A percentile compares a stretch with the other conserved stretches of the same genome.
phyloP scores from a whole-genome alignment of 2,888 invertebrate species.

The Lottia gigantea region DNA sequence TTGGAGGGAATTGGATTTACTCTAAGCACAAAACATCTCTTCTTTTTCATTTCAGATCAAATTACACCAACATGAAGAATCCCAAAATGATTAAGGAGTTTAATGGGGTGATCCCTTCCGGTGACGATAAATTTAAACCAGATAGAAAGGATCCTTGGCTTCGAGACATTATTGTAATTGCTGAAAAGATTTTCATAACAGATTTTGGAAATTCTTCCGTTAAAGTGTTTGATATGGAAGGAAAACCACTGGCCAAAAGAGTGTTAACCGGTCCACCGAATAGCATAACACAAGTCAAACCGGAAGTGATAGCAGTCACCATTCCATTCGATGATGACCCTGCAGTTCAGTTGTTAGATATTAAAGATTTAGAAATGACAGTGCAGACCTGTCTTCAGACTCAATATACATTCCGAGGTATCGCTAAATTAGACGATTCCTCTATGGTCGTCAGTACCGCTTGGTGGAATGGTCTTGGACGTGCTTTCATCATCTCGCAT shows the following conservation, averaged over 20 bases:
- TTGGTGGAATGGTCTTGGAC: not conserved
- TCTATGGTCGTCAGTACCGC: conserved; percentile 3
- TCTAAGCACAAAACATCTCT: no score
- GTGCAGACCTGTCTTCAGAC: not conserved
- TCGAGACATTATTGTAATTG: not conserved
- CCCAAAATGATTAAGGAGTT: not conserved
- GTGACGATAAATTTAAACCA: not conserved
- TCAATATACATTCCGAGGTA: not conserved
- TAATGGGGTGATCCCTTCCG: not conserved
- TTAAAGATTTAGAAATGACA: not conserved
- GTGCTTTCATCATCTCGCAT: not conserved
- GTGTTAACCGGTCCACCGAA: not conserved
- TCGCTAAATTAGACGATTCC: conserved; percentile 1
- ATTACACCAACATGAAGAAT: not conserved
- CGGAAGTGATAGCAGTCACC: not conserved
- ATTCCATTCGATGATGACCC: conserved; percentile 4
- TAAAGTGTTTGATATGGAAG: not conserved
- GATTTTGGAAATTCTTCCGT: not conserved
- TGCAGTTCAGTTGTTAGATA: not conserved
- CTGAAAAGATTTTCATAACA: not conserved
- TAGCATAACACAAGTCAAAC: not conserved
- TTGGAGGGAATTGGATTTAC: no score
- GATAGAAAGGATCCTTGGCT: not conserved
- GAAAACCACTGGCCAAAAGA: not conserved
- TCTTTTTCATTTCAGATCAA: no score